A percentile compares a stretch with the other conserved stretches of the same genome.
Conservation (phyloP, 2,797 vertebrate genomes). For the Cynopterus sphinx region DNA sequence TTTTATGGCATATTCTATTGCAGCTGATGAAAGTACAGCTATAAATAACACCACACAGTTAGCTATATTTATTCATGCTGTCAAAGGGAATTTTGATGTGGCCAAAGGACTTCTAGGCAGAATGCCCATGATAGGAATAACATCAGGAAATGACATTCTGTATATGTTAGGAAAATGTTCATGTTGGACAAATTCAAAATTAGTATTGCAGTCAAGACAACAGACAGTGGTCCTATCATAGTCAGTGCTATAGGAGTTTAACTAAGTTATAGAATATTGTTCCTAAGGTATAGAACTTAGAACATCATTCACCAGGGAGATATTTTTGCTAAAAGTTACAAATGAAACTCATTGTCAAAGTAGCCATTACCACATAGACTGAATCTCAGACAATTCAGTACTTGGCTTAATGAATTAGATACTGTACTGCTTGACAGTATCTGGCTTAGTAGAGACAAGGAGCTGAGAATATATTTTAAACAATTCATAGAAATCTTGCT, state of each 20-base stretch:
- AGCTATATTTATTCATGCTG: constrained; percentile 65
- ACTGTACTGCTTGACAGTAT: neutral
- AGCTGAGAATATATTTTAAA: neutral
- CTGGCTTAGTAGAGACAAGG: neutral
- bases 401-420: constrained; percentile 24
- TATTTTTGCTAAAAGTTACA: constrained; percentile 9
- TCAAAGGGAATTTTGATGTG: constrained; percentile 57
- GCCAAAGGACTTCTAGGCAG: constrained; percentile 30
- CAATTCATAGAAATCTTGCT: constrained; percentile 18
- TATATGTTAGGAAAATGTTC: constrained; percentile 38
- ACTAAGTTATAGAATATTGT: neutral
- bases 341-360: neutral
- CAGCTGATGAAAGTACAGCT: constrained; percentile 61
- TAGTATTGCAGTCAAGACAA: neutral
- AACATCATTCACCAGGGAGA: neutral
- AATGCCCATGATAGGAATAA: constrained; percentile 45
- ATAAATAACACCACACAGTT: constrained; percentile 63
- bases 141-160: constrained; percentile 59
- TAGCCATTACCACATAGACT: neutral
- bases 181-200: constrained; percentile 50
- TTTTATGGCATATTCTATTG: constrained; percentile 56
- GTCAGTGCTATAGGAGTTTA: neutral
- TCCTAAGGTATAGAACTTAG: too few species aligned
- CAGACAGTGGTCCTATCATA: neutral
- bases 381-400: neutral